phyloP scores from a whole-genome alignment of 2,113 vertebrate species.

The Atherinomorus stipes region DNA sequence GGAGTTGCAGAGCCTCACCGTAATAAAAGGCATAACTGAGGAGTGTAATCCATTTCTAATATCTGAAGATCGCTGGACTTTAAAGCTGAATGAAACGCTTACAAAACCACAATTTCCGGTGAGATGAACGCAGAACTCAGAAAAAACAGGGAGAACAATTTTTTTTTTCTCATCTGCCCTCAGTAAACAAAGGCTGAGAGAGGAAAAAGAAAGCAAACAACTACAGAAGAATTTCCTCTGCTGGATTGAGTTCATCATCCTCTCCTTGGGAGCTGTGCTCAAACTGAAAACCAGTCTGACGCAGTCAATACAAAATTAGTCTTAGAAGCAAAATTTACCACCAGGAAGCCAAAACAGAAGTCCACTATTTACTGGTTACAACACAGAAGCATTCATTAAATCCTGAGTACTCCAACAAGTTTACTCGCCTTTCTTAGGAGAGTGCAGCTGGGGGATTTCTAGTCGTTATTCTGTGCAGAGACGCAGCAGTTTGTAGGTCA shows the following conservation, averaged over 20 bases:
- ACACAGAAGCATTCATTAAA: constrained; percentile 3
- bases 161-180: constrained; percentile 52
- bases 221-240: constrained; percentile 61
- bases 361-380: neutral
- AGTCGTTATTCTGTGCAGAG: constrained; percentile 20
- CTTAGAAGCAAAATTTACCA: constrained; percentile 19
- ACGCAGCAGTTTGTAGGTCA: constrained; percentile 60
- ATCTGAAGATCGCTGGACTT: constrained; percentile 17
- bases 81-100: constrained; percentile 32
- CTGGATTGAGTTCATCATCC: constrained; percentile 31
- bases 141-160: constrained; percentile 22
- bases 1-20: neutral
- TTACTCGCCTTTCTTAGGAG: constrained; percentile 9
- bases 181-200: constrained; percentile 53
- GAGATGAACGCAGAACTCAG: constrained; percentile 17
- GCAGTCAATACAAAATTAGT: constrained; percentile 17
- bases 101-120: constrained; percentile 50
- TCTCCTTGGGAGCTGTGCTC: constrained; percentile 30
- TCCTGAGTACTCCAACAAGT: neutral
- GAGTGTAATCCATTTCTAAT: constrained; percentile 27
- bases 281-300: constrained; percentile 21
- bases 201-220: constrained; percentile 65
- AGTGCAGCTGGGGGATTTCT: constrained; percentile 29
- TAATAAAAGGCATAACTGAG: constrained; percentile 20
- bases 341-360: neutral